phyloP scores from a whole-genome alignment of 2,113 vertebrate species.

The Etheostoma spectabile region DNA sequence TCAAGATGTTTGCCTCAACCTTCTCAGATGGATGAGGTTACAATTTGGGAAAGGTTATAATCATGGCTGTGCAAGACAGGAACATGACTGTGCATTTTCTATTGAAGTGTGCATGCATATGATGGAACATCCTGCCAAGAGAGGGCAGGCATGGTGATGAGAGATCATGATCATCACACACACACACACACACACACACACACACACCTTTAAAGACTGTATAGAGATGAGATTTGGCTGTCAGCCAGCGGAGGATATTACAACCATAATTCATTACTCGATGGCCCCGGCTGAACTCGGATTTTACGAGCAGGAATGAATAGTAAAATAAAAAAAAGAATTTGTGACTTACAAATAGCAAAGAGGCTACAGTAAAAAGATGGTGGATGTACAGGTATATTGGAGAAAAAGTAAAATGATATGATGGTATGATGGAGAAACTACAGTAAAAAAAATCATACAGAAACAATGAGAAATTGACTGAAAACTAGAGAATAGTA shows the following conservation, averaged over 20 bases:
- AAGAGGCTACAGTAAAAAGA: conserved; percentile 6
- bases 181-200: conserved; percentile 23
- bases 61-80: conserved; percentile 28
- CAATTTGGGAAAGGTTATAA: conserved; percentile 36
- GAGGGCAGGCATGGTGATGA: conserved; percentile 48
- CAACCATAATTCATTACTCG: conserved; percentile 66
- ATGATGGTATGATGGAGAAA: not conserved
- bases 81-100: conserved; percentile 49
- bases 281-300: conserved; percentile 43
- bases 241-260: conserved; percentile 67
- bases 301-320: conserved; percentile 58
- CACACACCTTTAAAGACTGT: conserved; percentile 50
- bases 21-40: conserved; percentile 21
- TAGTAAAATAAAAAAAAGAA: conserved; percentile 26
- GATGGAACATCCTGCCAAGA: conserved; percentile 47
- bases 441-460: conserved; percentile 6
- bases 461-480: conserved; percentile 16
- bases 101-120: conserved; percentile 7
- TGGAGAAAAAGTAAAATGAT: conserved; percentile 8
- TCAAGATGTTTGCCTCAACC: conserved; percentile 15
- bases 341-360: conserved; percentile 25
- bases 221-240: conserved; percentile 58
- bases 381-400: conserved; percentile 15
- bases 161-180: conserved; percentile 44
- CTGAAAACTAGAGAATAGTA: not conserved